Conservation (phyloP, 2,113 vertebrate species). For the Zootoca vivipara region DNA sequence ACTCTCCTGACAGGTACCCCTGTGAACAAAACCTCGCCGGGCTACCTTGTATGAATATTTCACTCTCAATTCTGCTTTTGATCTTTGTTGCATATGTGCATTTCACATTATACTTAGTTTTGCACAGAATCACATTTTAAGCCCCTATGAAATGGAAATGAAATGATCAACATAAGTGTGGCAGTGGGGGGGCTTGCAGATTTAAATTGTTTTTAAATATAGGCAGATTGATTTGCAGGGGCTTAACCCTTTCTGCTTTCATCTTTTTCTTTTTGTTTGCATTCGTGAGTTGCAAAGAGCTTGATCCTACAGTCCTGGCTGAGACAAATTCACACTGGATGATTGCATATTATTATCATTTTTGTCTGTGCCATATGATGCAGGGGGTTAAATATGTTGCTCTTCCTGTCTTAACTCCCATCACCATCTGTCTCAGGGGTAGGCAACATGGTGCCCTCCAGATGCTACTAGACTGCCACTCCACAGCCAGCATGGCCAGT, state of each 20-base stretch:
- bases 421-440: not conserved
- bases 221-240: constrained; percentile 24
- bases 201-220: constrained; percentile 45
- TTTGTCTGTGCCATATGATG: not conserved
- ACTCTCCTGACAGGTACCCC: constrained; percentile 72
- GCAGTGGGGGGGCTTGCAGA: constrained; percentile 10
- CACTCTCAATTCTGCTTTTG: constrained; percentile 60
- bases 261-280: not conserved
- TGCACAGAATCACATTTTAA: constrained; percentile 55
- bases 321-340: constrained; percentile 8
- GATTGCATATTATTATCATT: not conserved
- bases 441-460: no score
- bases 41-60: constrained; percentile 63
- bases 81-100: constrained; percentile 61
- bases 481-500: no score
- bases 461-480: no score
- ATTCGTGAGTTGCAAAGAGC: not conserved
- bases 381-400: not conserved
- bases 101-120: constrained; percentile 65
- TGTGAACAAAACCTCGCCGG: constrained; percentile 60
- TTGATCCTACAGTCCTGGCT: not conserved
- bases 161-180: constrained; percentile 21
- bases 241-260: constrained; percentile 3
- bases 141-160: constrained; percentile 59
- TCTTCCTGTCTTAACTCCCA: not conserved